Conservation (phyloP, 2,888 invertebrate species). For the Podabrus alpinus region DNA sequence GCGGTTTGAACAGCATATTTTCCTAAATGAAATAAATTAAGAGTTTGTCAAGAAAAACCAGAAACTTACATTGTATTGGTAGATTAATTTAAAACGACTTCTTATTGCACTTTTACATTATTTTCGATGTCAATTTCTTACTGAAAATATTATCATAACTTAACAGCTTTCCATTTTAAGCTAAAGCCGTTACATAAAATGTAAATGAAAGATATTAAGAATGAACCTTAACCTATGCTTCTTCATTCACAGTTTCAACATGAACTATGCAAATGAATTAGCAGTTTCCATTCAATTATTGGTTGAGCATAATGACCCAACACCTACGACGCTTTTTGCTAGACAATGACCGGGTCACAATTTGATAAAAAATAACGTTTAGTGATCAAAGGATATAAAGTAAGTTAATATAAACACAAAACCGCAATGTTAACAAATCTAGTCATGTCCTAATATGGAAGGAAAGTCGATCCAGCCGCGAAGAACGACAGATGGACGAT, state of each 20-base stretch:
- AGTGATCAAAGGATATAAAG: slow-evolving; percentile 28
- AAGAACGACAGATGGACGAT: slow-evolving; percentile 32
- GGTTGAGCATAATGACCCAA: slow-evolving; percentile 21
- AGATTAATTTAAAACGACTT: background rate
- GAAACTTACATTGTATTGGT: background rate
- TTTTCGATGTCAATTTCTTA: background rate
- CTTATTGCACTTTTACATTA: background rate
- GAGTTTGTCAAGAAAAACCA: background rate
- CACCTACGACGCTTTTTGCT: slow-evolving; percentile 19
- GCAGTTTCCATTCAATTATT: slow-evolving; percentile 30
- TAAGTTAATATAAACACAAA: slow-evolving; percentile 35
- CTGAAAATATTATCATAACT: background rate
- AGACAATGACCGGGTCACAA: slow-evolving; percentile 29
- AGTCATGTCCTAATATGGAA: slow-evolving; percentile 34
- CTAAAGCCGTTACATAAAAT: slow-evolving; percentile 6
- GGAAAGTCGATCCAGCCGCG: slow-evolving; percentile 32
- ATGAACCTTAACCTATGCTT: slow-evolving; percentile 24
- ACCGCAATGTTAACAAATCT: slow-evolving; percentile 35
- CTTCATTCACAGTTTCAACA: slow-evolving; percentile 28
- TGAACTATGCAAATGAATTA: slow-evolving; percentile 30
- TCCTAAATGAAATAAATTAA: background rate
- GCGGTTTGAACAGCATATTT: background rate
- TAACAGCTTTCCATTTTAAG: background rate
- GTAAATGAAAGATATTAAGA: slow-evolving; percentile 11
- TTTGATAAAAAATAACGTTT: slow-evolving; percentile 26